Conservation (phyloP, 2,113 vertebrate genomes). For the Irena cyanogastra region DNA sequence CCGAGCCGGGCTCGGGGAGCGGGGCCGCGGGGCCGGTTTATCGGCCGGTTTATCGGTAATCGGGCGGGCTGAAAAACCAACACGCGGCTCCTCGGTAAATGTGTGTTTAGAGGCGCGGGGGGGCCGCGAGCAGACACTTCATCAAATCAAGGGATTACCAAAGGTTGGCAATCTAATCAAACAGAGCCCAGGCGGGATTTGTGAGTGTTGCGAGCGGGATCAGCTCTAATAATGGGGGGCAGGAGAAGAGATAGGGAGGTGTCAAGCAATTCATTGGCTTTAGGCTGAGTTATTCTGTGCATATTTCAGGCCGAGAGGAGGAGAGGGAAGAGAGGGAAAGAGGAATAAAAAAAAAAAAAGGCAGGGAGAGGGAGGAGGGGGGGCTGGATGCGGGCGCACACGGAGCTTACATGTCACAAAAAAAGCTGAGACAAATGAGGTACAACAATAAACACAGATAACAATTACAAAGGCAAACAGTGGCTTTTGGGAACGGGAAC, state of each 20-base stretch:
- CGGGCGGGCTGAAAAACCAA: constrained; percentile 66
- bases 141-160: constrained; percentile 94
- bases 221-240: constrained; percentile 83
- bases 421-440: constrained; percentile 67
- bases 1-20: background rate
- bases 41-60: constrained; percentile 30
- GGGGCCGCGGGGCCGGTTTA: constrained; percentile 51
- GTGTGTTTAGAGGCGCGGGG: constrained; percentile 75
- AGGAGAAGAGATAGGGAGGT: constrained; percentile 72
- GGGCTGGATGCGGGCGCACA: constrained; percentile 47
- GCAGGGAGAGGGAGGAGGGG: background rate
- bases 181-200: constrained; percentile 92
- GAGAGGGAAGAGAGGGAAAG: too few species aligned
- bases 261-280: constrained; percentile 77
- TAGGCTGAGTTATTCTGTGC: constrained; percentile 66
- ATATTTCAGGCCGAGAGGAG: constrained; percentile 43
- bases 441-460: constrained; percentile 74
- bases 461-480: constrained; percentile 79
- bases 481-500: constrained; percentile 69
- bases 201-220: constrained; percentile 77
- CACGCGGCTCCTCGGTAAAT: constrained; percentile 74
- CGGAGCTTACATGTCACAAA: constrained; percentile 68
- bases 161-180: constrained; percentile 93
- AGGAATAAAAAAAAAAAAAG: too few species aligned
- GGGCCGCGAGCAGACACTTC: constrained; percentile 78